Percentiles rank a stretch among this genome's conserved stretches.
These are phyloP conservation scores for Glaucidium brasilianum DNA, from an alignment of 2,113 vertebrate genomes.

Conservation along the genomic window DNA sequence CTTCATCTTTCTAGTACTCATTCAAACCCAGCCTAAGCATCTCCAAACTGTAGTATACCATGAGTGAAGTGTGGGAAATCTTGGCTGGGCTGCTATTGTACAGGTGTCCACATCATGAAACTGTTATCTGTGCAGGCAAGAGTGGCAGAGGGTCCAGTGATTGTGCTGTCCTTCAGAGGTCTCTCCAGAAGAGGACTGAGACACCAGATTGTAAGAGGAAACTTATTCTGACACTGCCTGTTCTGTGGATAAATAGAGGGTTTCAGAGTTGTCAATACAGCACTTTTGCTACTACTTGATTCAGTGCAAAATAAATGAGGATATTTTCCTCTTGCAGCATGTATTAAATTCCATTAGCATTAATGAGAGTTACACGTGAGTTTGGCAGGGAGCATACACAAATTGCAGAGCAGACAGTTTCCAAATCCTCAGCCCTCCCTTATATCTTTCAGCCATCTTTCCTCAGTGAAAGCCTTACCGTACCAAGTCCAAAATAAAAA, in stretches of 20 bases:
- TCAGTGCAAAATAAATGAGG: constrained; percentile 56
- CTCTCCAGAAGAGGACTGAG: background rate
- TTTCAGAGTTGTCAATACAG: constrained; percentile 46
- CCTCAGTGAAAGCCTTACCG: background rate
- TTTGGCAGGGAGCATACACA: constrained; percentile 30
- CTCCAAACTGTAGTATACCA: accelerated
- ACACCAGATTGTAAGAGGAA: background rate
- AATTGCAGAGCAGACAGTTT: constrained; percentile 60
- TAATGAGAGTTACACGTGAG: constrained; percentile 44
- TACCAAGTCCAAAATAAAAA: constrained; percentile 15
- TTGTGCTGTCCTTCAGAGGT: background rate
- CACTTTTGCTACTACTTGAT: constrained; percentile 36
- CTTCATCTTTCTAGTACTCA: background rate
- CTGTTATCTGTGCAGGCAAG: too few relatives aligned
- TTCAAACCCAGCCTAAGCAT: background rate
- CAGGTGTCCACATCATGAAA: background rate
- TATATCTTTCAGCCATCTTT: constrained; percentile 31
- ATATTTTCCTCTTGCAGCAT: constrained; percentile 60
- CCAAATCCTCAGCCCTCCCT: constrained; percentile 33
- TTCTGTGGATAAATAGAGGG: constrained; percentile 31
- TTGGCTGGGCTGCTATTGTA: background rate
- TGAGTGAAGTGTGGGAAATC: background rate
- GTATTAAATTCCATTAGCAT: constrained; percentile 67
- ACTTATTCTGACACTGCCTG: background rate
- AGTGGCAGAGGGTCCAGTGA: background rate